Evolutionary conservation across 2,113 vertebrate species (phyloP).

Genomic region (Pheucticus melanocephalus): DNA sequence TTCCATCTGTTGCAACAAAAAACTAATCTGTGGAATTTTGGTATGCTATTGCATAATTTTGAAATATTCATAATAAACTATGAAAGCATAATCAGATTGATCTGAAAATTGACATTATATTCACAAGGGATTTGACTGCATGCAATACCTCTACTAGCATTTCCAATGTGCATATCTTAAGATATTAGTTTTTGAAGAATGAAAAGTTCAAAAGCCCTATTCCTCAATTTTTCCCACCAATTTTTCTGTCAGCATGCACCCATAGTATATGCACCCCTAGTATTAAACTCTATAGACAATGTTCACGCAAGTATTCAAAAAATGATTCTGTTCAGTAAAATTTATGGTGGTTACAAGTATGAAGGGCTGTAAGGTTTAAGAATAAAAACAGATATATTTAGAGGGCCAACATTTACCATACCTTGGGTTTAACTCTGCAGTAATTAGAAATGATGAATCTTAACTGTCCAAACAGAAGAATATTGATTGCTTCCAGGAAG

Average conservation of each 20-base stretch:
- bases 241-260: not conserved
- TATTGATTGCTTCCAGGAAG: not conserved
- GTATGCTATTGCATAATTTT: not conserved
- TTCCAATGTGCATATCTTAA: not conserved
- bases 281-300: not conserved
- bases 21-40: not conserved
- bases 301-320: not conserved
- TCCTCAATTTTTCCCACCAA: not conserved
- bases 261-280: not conserved
- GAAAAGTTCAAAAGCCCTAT: not conserved
- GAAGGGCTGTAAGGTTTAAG: not conserved
- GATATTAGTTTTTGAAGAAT: not conserved
- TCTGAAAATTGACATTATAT: not conserved
- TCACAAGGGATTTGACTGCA: not conserved
- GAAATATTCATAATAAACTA: not conserved
- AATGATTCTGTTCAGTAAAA: not conserved
- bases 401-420: not conserved
- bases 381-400: not conserved
- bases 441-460: not conserved
- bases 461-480: not conserved
- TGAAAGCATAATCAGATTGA: not conserved
- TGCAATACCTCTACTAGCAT: not conserved
- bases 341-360: accelerated
- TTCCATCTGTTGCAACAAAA: not conserved
- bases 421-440: not conserved